Evolutionary conservation across 2,888 invertebrate genomes (phyloP).

Genomic region (Melitaea athalia): DNA sequence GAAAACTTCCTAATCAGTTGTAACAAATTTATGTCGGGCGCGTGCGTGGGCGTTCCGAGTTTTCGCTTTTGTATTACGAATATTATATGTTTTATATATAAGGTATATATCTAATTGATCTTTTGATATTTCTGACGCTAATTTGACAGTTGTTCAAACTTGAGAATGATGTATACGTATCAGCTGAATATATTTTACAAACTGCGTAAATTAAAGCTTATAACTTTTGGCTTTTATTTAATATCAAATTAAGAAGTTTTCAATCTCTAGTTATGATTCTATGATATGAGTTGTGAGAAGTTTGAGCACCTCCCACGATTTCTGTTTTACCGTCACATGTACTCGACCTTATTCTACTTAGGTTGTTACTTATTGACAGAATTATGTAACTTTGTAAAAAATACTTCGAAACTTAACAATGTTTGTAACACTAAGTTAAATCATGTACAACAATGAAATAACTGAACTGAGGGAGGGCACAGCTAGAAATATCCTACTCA

Average conservation of each 20-base stretch:
- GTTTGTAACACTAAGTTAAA: neutral
- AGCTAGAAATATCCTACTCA: too few relatives aligned
- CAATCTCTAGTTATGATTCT: too few relatives aligned
- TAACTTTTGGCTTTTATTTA: neutral
- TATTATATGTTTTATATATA: constrained; percentile 14
- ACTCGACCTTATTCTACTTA: too few relatives aligned
- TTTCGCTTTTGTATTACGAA: constrained; percentile 12
- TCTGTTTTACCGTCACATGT: too few relatives aligned
- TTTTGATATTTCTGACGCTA: constrained; percentile 47
- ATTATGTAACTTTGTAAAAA: too few relatives aligned
- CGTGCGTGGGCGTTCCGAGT: constrained; percentile 54
- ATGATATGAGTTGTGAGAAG: too few relatives aligned
- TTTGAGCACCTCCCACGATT: too few relatives aligned
- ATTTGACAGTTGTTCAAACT: constrained; percentile 44
- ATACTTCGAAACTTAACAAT: neutral
- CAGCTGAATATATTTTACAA: neutral
- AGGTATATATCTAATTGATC: constrained; percentile 28
- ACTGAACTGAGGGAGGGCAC: too few relatives aligned
- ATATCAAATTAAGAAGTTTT: too few relatives aligned
- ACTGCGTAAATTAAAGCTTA: neutral
- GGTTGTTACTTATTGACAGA: too few relatives aligned
- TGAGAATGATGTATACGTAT: neutral
- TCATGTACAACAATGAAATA: neutral
- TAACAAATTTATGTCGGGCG: constrained; percentile 77
- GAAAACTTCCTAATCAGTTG: constrained; percentile 78